Base-by-base conservation (phyloP, 1,140 invertebrate genomes). In the Psix sp. region DNA sequence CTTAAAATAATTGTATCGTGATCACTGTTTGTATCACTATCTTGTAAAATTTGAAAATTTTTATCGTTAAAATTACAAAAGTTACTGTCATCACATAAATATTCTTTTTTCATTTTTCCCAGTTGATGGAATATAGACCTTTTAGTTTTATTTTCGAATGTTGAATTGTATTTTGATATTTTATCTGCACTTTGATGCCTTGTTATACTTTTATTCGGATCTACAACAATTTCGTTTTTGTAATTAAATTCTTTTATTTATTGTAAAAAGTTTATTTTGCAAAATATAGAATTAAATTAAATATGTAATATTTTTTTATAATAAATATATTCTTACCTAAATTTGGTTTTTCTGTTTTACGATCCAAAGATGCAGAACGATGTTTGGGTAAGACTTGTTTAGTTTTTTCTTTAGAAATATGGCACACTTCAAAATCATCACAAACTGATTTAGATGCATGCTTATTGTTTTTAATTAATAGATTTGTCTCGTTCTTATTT, bases 41-140 rank as follows among this genome's bases (percentile, higher is more conserved):
- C 42, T 45, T 26, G n/a, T 14, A 29, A 29, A 29, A 29, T 4
- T 45, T 45, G 21, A 45, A 45, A 45, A 29, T 45, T 45, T 1
- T 29, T 1, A 1, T 16, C 36, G 7, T 39, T 17, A 5, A 10
- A 1, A n/a, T 39, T n/a, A n/a, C n/a, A n/a, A n/a, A n/a, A n/a
- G n/a, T n/a, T n/a, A n/a, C n/a, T n/a, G n/a, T n/a, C n/a, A n/a
- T n/a, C n/a, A n/a, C n/a, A n/a, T n/a, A n/a, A n/a, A n/a, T n/a
- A n/a, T n/a, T n/a, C n/a, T n/a, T 29, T 29, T 29, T 29, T 29
- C 26, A 29, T 3, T 1, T 29, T n/a, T 7, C 26, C n/a, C 26
- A 29, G n/a, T n/a, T n/a, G n/a, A 29, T 7, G 26, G 7, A 29
- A 7, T 29, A 29, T 10, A 10, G 7, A 7, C 7, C 26, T 2